Base-by-base conservation (phyloP, 2,113 vertebrate species). In the Rhinopomastus cyanomelas region DNA sequence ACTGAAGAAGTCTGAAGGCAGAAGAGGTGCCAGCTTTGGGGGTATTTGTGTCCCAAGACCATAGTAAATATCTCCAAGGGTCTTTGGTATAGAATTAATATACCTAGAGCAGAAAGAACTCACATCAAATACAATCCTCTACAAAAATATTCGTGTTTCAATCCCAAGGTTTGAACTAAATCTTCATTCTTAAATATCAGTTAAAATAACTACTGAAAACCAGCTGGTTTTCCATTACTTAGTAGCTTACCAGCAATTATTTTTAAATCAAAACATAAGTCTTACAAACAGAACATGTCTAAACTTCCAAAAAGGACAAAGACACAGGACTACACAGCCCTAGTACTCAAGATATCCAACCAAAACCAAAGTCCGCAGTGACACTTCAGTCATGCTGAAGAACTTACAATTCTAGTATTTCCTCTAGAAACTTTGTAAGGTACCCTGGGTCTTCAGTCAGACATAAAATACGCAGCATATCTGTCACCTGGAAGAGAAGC, bases 1-100 rank as follows among this genome's bases (percentile, higher is more conserved):
- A 29, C 98, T 99, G 94, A 99, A 98, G 96, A 99, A 98, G 83
- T 99, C 98, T 32, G 97, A 69, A 34, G 99, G 99, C 80, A 99
- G 98, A 75, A 98, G 96, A 11, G 96, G 96, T n/a, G 97, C 92
- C 87, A 99, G 96, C 39, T 97, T 98, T 2, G 97, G 96, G 6
- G 99, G 99, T 77, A 99, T 97, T 96, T 97, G 97, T 13, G 97
- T 98, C 32, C 99, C 99, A 4, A 99, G 97, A 87, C 98, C 97
- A 44, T 98, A 96, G 68, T 99, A 99, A 74, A 99, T 96, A 16
- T 97, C 97, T 62, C 98, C 99, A 22, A 99, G 97, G 4, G 95
- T 98, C 95, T 97, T 97, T 1, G 99, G 99, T 77, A 99, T 96
- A 26, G 97, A 89, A 19, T 95, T 93, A 67, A 98, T 94, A 57